These are phyloP conservation scores for Cataglyphis altisquamis DNA, from an alignment of 2,888 invertebrate genomes.

Conservation along the genomic window DNA sequence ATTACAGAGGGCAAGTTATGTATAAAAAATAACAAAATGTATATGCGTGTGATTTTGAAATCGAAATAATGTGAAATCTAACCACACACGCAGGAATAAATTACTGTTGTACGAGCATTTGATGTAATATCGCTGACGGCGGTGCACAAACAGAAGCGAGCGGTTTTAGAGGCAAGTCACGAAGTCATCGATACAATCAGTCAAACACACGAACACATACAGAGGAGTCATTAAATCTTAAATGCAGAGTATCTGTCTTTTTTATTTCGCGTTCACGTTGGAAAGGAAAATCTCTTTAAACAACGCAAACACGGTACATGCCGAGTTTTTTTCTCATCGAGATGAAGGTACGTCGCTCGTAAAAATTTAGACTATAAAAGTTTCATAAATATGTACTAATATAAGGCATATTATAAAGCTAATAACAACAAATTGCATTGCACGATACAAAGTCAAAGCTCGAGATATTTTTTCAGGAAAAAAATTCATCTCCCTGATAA, in stretches of 20 bases:
- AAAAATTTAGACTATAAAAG: constrained; percentile 17
- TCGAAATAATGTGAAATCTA: constrained; percentile 47
- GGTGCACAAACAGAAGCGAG: constrained; percentile 47
- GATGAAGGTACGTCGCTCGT: neutral
- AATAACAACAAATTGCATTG: neutral
- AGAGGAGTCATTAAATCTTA: constrained; percentile 48
- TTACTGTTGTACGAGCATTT: constrained; percentile 40
- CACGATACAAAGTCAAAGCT: neutral
- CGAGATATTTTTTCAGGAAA: neutral
- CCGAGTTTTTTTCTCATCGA: constrained; percentile 20
- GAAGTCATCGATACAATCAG: constrained; percentile 52
- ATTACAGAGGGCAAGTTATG: neutral
- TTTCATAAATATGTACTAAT: neutral
- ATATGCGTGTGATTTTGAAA: constrained; percentile 31
- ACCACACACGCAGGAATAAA: constrained; percentile 34
- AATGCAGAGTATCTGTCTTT: constrained; percentile 39
- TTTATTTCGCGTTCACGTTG: constrained; percentile 6
- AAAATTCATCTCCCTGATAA: neutral
- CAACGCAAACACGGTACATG: constrained; percentile 9
- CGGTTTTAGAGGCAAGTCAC: constrained; percentile 54
- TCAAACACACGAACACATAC: constrained; percentile 34
- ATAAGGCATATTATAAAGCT: neutral
- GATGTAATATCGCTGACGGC: constrained; percentile 56
- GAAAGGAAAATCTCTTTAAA: constrained; percentile 44
- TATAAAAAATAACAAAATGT: constrained; percentile 3